Conservation (phyloP, 2,113 vertebrate species). For the Sturnira hondurensis region DNA sequence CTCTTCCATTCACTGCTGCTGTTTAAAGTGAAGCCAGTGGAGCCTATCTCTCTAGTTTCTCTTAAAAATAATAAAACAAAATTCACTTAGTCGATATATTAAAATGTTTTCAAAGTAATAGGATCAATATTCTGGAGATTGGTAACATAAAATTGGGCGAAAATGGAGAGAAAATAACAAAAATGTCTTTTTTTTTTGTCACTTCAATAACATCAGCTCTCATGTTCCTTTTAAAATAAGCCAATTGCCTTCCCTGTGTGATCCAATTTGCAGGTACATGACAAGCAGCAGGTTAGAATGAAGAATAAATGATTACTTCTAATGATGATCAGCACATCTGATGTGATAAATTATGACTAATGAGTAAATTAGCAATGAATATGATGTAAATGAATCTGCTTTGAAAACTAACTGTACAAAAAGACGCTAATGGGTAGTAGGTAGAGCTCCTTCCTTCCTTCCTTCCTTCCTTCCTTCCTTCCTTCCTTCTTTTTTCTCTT, state of each 20-base stretch:
- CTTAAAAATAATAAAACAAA: not conserved
- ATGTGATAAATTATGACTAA: constrained; percentile 77
- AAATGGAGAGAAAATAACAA: not conserved
- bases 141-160: not conserved
- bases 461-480: too few species aligned
- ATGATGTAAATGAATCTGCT: constrained; percentile 61
- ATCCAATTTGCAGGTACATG: constrained; percentile 69
- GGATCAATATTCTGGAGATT: not conserved
- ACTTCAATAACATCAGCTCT: constrained; percentile 7
- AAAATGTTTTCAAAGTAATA: not conserved
- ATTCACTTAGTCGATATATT: not conserved
- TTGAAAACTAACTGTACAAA: constrained; percentile 54
- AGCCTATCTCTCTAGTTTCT: not conserved
- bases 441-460: not conserved
- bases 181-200: not conserved
- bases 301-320: constrained; percentile 73
- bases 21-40: not conserved
- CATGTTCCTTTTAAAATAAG: constrained; percentile 64
- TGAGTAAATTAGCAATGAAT: constrained; percentile 74
- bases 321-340: constrained; percentile 68
- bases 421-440: constrained; percentile 10
- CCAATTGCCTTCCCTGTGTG: constrained; percentile 68
- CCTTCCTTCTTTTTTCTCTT: not conserved
- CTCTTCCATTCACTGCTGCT: not conserved
- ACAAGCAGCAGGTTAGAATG: constrained; percentile 70